These are phyloP conservation scores for Zosterops japonicus DNA, from an alignment of 2,113 vertebrate species.

Conservation along the genomic window DNA sequence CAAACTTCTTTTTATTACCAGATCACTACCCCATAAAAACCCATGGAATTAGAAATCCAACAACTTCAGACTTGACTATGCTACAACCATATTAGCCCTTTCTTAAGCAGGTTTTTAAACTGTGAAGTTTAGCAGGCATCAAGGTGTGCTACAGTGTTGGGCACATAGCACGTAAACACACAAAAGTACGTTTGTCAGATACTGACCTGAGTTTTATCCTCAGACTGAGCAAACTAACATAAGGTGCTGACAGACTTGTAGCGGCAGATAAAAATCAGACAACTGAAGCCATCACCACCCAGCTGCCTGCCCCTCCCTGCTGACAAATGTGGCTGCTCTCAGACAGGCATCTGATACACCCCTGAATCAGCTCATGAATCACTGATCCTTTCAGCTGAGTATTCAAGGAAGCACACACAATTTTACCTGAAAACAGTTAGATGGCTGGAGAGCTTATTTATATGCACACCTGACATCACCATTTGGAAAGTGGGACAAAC, in stretches of 20 bases:
- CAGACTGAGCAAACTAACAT: neutral
- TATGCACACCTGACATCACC: neutral
- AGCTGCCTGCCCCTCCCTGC: neutral
- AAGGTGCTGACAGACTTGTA: neutral
- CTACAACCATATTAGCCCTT: neutral
- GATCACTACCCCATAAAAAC: neutral
- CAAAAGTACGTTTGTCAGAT: neutral
- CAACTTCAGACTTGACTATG: neutral
- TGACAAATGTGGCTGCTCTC: neutral
- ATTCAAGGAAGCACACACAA: neutral
- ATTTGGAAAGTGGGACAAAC: neutral
- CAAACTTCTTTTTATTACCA: neutral
- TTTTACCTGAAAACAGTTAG: constrained; percentile 28
- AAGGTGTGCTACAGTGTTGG: neutral
- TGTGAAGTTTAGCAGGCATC: rapidly evolving
- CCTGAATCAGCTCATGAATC: constrained; percentile 39
- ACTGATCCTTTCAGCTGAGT: neutral
- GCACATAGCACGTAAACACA: neutral
- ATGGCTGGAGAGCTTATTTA: neutral
- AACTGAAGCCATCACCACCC: neutral
- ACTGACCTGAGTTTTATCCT: neutral
- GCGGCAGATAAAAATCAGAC: constrained; percentile 32
- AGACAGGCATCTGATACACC: constrained; percentile 10
- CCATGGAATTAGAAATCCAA: neutral
- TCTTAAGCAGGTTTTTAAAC: neutral